Evolutionary conservation across 2,888 invertebrate species (phyloP).

Genomic region (Bhutanitis thaidina): DNA sequence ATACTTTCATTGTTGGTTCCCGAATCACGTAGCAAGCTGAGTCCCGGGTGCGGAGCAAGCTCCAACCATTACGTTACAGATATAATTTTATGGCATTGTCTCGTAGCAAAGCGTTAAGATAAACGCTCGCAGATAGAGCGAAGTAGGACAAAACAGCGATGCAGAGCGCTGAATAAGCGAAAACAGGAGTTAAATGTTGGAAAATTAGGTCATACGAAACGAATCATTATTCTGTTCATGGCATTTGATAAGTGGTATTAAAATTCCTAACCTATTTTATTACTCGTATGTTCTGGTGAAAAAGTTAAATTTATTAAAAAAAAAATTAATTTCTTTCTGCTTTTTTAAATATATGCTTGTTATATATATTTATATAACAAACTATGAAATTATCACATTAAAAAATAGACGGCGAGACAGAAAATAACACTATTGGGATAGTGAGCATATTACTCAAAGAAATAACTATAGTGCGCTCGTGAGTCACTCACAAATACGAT

Average conservation of each 20-base stretch:
- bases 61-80: conserved; percentile 15
- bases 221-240: conserved; percentile 10
- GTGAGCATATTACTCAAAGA: too few species aligned
- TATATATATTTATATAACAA: too few species aligned
- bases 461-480: too few species aligned
- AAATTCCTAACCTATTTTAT: conserved; percentile 7
- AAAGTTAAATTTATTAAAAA: too few species aligned
- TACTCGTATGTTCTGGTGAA: too few species aligned
- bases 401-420: too few species aligned
- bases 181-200: conserved; percentile 9
- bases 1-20: conserved; percentile 1
- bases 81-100: conserved; percentile 19
- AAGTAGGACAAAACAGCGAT: conserved; percentile 17
- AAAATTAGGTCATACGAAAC: conserved; percentile 6
- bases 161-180: conserved; percentile 14
- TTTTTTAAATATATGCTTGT: too few species aligned
- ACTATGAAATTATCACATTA: too few species aligned
- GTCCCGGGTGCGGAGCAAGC: neutral
- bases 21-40: conserved; percentile 10
- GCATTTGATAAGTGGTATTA: conserved; percentile 11
- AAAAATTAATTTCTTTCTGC: too few species aligned
- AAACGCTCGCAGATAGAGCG: conserved; percentile 9
- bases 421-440: too few species aligned
- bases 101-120: conserved; percentile 15
- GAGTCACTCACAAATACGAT: too few species aligned